Percentiles rank a stretch among this genome's conserved stretches.
phyloP scores from a whole-genome alignment of 2,113 vertebrate genomes.

The Mustela nigripes region DNA sequence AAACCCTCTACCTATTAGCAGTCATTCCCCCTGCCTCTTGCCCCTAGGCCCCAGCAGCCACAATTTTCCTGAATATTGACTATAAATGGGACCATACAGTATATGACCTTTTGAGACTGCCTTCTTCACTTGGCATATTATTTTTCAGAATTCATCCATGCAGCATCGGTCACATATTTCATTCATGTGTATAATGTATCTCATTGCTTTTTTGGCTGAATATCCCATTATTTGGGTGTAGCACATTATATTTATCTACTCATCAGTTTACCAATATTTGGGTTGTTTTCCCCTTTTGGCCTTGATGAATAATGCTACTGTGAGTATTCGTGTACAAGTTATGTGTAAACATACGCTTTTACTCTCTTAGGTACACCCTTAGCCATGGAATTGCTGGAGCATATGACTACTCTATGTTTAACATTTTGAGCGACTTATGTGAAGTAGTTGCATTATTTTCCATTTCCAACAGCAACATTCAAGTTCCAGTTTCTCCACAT shows the following conservation, averaged over 20 bases:
- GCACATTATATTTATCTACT: background rate
- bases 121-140: background rate
- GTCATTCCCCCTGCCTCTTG: background rate
- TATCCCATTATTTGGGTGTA: background rate
- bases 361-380: background rate
- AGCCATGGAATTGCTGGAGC: background rate
- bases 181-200: background rate
- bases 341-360: background rate
- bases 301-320: background rate
- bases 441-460: background rate
- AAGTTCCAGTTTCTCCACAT: background rate
- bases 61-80: background rate
- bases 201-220: background rate
- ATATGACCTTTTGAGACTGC: background rate
- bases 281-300: background rate
- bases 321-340: background rate
- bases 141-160: background rate
- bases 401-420: background rate
- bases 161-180: background rate
- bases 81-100: background rate
- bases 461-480: background rate
- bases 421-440: background rate
- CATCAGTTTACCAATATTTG: background rate
- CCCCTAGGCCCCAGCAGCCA: background rate
- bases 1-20: background rate